Percentiles rank a stretch among this genome's conserved stretches.
Conservation (phyloP, 1,140 invertebrate species). For the Ylistrum balloti region DNA sequence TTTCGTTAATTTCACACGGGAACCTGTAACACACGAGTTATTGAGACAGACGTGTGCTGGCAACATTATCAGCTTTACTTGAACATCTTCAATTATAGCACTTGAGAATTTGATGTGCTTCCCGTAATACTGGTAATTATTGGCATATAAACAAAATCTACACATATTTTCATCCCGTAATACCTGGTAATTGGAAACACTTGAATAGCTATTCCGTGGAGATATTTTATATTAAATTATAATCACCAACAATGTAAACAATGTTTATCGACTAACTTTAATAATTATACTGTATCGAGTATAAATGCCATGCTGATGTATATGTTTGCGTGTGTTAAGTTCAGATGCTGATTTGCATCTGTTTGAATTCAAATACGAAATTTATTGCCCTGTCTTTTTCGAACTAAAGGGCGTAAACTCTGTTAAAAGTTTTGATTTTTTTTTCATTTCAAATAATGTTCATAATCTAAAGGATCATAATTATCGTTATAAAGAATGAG, state of each 20-base stretch:
- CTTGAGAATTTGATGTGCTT: background rate
- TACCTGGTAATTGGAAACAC: background rate
- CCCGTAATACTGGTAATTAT: background rate
- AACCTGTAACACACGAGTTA: background rate
- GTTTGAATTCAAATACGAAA: too few relatives aligned
- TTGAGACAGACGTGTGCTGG: background rate
- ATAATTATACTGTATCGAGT: too few relatives aligned
- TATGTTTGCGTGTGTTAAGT: too few relatives aligned
- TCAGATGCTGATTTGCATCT: too few relatives aligned
- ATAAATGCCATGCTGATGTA: too few relatives aligned
- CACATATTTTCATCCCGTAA: background rate
- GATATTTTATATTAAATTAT: conserved; percentile 9
- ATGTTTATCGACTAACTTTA: background rate
- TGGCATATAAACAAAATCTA: background rate
- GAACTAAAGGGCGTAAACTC: too few relatives aligned
- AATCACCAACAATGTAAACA: background rate
- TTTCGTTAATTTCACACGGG: conserved; percentile 18
- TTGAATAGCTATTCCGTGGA: background rate
- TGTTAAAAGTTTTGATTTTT: too few relatives aligned
- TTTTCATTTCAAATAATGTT: too few relatives aligned
- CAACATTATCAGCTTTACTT: background rate
- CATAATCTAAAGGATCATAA: too few relatives aligned
- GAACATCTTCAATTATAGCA: conserved; percentile 12
- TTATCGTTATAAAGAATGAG: too few relatives aligned
- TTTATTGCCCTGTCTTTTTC: too few relatives aligned